Conservation (phyloP, 2,113 vertebrate species). For the Strix uralensis region DNA sequence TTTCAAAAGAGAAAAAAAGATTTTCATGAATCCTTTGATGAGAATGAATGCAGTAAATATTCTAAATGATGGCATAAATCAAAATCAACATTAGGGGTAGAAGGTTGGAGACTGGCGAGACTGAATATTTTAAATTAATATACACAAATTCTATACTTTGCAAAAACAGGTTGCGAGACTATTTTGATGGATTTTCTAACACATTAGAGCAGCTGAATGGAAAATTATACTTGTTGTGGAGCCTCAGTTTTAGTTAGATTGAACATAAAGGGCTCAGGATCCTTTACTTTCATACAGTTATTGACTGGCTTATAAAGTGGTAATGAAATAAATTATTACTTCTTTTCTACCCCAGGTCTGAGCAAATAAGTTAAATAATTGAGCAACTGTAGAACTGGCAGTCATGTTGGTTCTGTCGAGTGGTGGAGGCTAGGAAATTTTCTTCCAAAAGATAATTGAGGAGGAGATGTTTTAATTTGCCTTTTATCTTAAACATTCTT, state of each 20-base stretch:
- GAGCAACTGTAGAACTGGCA: background rate
- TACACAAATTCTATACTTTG: background rate
- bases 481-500: background rate
- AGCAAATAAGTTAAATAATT: background rate
- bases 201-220: background rate
- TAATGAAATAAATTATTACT: background rate
- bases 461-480: background rate
- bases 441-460: background rate
- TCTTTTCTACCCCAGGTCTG: background rate
- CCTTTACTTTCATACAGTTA: background rate
- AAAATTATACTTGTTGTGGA: background rate
- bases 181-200: background rate
- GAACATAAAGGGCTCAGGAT: background rate
- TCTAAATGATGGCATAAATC: constrained; percentile 1
- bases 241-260: background rate
- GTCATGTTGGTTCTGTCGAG: background rate
- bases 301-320: background rate
- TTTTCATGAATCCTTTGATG: background rate
- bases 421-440: background rate
- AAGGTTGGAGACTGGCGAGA: background rate
- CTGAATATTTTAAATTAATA: background rate
- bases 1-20: background rate
- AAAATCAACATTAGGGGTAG: background rate
- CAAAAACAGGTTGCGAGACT: background rate
- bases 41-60: background rate